A percentile compares a stretch with the other conserved stretches of the same genome.
phyloP scores from a whole-genome alignment of 2,113 vertebrate genomes.

The Lynx canadensis region DNA sequence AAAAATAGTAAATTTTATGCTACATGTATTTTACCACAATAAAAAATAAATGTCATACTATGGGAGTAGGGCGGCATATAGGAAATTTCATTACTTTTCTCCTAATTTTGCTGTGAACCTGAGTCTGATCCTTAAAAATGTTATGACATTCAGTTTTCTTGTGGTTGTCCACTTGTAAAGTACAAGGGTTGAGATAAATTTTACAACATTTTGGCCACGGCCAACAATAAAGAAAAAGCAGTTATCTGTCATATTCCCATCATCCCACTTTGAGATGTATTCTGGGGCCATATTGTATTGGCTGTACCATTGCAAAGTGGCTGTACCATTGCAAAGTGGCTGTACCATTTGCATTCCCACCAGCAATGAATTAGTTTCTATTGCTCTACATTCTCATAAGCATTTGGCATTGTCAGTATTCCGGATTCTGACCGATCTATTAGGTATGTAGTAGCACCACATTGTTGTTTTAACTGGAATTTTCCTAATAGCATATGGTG shows the following conservation, averaged over 20 bases:
- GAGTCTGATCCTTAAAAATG: neutral
- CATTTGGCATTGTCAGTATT: neutral
- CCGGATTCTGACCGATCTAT: neutral
- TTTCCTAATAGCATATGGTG: neutral
- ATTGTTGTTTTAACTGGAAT: neutral
- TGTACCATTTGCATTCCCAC: neutral
- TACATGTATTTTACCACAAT: neutral
- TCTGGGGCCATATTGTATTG: neutral
- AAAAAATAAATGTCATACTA: neutral
- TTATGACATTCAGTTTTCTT: neutral
- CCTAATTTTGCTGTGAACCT: neutral
- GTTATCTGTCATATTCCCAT: neutral
- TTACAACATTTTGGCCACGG: neutral
- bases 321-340: neutral
- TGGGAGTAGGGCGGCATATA: no score
- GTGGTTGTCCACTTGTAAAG: neutral
- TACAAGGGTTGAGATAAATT: neutral
- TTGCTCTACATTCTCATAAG: neutral
- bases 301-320: neutral
- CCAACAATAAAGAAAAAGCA: neutral
- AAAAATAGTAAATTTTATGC: neutral
- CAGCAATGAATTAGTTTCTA: neutral
- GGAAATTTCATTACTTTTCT: neutral
- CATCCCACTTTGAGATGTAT: neutral
- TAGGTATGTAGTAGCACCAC: neutral